A percentile compares a stretch with the other conserved stretches of the same genome.
phyloP scores from a whole-genome alignment of 2,113 vertebrate species.

The Corythornis vintsioides region DNA sequence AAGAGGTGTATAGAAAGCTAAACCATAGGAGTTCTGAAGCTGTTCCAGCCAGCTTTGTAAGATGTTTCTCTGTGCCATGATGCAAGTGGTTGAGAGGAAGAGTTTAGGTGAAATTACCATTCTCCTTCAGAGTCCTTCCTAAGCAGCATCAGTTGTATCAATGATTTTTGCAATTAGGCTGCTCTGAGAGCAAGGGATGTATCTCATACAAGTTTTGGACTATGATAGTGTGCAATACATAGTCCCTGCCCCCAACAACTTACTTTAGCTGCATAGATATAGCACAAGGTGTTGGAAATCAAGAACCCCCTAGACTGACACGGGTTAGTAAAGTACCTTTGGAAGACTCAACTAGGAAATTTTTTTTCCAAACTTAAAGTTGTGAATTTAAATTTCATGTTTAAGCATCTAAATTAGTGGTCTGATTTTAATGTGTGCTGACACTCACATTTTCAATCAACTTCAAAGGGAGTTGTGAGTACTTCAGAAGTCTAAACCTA shows the following conservation, averaged over 20 bases:
- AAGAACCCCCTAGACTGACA: background rate
- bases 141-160: background rate
- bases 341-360: constrained; percentile 8
- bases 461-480: constrained; percentile 51
- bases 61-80: background rate
- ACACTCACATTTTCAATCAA: constrained; percentile 56
- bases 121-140: background rate
- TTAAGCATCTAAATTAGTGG: constrained; percentile 67
- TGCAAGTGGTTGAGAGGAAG: background rate
- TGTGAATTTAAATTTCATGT: constrained; percentile 32
- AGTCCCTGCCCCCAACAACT: background rate
- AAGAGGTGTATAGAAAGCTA: background rate
- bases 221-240: background rate
- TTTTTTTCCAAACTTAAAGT: constrained; percentile 32
- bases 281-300: background rate
- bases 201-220: background rate
- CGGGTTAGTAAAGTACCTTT: background rate
- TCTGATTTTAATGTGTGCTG: constrained; percentile 68
- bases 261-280: background rate
- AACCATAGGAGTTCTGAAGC: background rate
- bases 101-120: background rate
- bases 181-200: background rate
- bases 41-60: background rate
- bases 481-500: constrained; percentile 71
- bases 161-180: background rate